A percentile compares a stretch with the other conserved stretches of the same genome.
These are phyloP conservation scores for Sycophaga agraensis DNA, from an alignment of 1,140 invertebrate genomes.

Conservation along the genomic window DNA sequence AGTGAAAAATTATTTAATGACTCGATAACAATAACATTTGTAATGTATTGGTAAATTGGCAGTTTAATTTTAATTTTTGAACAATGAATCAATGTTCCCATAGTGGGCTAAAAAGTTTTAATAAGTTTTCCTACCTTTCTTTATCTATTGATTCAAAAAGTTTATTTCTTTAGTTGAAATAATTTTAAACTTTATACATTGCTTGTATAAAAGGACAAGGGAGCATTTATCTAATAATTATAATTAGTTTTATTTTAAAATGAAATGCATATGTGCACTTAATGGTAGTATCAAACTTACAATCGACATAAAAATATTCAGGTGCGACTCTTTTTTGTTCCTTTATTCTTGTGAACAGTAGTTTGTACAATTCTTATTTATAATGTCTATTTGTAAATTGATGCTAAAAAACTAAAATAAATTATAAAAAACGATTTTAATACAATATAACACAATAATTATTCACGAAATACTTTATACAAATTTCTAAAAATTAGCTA, in stretches of 20 bases:
- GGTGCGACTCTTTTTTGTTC: conserved; percentile 15
- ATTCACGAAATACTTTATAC: conserved; percentile 21
- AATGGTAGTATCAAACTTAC: background rate
- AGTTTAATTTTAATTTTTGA: too few species aligned
- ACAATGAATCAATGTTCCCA: too few species aligned
- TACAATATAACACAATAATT: conserved; percentile 25
- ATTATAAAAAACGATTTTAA: conserved; percentile 29
- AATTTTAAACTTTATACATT: too few species aligned
- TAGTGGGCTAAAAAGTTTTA: too few species aligned
- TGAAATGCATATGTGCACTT: background rate
- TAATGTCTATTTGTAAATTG: conserved; percentile 24
- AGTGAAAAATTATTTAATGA: too few species aligned
- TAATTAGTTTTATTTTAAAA: background rate
- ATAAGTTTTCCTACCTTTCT: too few species aligned
- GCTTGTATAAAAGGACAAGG: too few species aligned
- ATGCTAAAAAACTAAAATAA: conserved; percentile 29
- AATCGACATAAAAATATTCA: conserved; percentile 3
- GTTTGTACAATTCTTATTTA: conserved; percentile 28
- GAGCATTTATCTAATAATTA: too few species aligned
- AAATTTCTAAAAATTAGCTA: conserved; percentile 23
- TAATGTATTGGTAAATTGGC: too few species aligned
- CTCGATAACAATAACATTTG: too few species aligned
- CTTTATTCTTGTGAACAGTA: conserved; percentile 23
- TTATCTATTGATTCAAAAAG: too few species aligned
- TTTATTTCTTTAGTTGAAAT: too few species aligned